These are phyloP conservation scores for Malacoctenus gilli DNA, from an alignment of 2,797 vertebrate genomes.

Conservation along the genomic window DNA sequence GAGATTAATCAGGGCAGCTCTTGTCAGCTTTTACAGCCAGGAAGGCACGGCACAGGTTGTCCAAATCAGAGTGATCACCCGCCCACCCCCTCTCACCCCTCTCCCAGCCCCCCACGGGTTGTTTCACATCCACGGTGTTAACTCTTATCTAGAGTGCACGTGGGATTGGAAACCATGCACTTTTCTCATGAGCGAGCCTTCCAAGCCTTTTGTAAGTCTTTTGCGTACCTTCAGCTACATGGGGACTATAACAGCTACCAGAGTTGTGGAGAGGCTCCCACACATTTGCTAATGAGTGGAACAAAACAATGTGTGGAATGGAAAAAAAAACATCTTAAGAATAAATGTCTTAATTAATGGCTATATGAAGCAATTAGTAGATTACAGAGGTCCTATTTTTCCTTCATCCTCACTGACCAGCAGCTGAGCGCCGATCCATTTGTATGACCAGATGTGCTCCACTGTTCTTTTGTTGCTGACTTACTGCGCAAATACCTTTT, in stretches of 20 bases:
- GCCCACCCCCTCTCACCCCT: not conserved
- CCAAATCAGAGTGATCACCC: constrained; percentile 25
- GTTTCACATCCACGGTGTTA: constrained; percentile 5
- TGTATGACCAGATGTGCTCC: too few species aligned
- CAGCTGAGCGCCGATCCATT: too few species aligned
- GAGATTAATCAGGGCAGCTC: constrained; percentile 58
- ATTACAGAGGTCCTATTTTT: too few species aligned
- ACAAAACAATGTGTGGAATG: not conserved
- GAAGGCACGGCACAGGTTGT: constrained; percentile 33
- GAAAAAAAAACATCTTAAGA: too few species aligned
- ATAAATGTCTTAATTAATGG: too few species aligned
- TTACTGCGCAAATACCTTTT: too few species aligned
- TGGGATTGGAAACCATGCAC: constrained; percentile 1
- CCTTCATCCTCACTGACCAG: too few species aligned
- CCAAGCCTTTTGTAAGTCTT: too few species aligned
- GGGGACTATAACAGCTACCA: too few species aligned
- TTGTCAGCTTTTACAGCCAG: constrained; percentile 43
- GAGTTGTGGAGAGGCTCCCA: not conserved
- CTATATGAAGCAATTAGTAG: too few species aligned
- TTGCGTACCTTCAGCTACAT: not conserved
- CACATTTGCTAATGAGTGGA: not conserved
- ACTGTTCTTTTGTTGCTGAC: too few species aligned
- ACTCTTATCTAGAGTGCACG: constrained; percentile 5
- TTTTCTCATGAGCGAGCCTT: too few species aligned
- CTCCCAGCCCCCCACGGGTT: constrained; percentile 1